A percentile compares a stretch with the other conserved stretches of the same genome.
phyloP scores from a whole-genome alignment of 2,797 vertebrate genomes.

The Apogon hyalosoma region DNA sequence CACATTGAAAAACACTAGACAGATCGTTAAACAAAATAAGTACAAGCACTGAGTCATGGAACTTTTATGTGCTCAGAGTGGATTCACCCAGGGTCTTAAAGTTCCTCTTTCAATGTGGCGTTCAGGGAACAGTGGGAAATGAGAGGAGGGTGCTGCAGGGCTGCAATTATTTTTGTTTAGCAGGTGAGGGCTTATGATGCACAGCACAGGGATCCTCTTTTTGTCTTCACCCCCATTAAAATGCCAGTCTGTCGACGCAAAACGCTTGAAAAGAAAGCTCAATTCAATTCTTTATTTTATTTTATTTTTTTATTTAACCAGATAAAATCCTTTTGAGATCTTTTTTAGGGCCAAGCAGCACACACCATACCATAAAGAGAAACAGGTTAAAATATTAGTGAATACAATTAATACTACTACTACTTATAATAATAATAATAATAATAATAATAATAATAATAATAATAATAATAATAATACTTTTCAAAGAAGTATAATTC shows the following conservation, averaged over 20 bases:
- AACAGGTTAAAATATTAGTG: too few species aligned
- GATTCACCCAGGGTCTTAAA: constrained; percentile 10
- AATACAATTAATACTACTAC: too few species aligned
- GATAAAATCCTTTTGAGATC: too few species aligned
- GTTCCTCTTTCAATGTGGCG: constrained; percentile 8
- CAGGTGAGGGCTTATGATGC: constrained; percentile 18
- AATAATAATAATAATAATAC: too few species aligned
- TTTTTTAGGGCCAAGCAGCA: too few species aligned
- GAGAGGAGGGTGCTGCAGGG: background rate
- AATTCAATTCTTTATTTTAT: too few species aligned
- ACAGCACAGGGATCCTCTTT: constrained; percentile 1
- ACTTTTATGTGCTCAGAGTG: constrained; percentile 11
- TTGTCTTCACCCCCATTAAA: constrained; percentile 23
- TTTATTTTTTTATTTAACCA: too few species aligned
- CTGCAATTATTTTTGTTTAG: constrained; percentile 23
- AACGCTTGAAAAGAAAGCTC: constrained; percentile 22
- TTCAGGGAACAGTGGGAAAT: background rate
- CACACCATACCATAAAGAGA: too few species aligned
- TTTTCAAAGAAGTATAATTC: too few species aligned
- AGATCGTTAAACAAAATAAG: constrained; percentile 12
- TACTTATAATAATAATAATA: too few species aligned
- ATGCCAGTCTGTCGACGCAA: constrained; percentile 16
- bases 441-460: too few species aligned
- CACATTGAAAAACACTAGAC: constrained; percentile 8
- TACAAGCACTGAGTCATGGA: constrained; percentile 5